These are phyloP conservation scores for Diaphora mendica DNA, from an alignment of 2,888 invertebrate species.

Conservation along the genomic window DNA sequence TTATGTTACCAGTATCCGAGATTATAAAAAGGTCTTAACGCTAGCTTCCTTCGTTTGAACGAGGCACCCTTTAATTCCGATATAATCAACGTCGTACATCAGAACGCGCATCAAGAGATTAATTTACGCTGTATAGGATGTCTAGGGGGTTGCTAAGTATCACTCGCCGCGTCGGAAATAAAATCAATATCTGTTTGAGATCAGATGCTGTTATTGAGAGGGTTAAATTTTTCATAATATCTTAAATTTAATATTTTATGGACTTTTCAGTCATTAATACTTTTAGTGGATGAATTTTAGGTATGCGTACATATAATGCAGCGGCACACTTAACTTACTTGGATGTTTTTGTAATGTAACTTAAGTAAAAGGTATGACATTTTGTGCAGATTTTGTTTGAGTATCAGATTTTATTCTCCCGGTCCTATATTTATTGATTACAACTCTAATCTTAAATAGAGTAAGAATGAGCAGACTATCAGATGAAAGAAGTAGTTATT, in stretches of 20 bases:
- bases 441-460: not conserved
- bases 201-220: not conserved
- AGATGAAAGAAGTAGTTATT: too few species aligned
- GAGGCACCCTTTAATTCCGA: conserved; percentile 3
- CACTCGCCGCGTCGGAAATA: conserved; percentile 41
- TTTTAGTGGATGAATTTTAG: not conserved
- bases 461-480: not conserved
- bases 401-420: not conserved
- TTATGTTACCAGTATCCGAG: conserved; percentile 11
- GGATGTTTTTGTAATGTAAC: too few species aligned
- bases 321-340: too few species aligned
- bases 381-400: not conserved
- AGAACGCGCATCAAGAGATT: conserved; percentile 22
- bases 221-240: not conserved
- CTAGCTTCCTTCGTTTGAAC: conserved; percentile 7
- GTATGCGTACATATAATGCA: too few species aligned
- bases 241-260: not conserved
- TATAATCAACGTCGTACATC: conserved; percentile 8
- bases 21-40: conserved; percentile 23
- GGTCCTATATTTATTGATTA: not conserved
- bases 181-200: conserved; percentile 43
- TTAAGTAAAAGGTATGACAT: too few species aligned
- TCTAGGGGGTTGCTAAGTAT: conserved; percentile 38
- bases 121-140: conserved; percentile 41
- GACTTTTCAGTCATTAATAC: not conserved